Evolutionary conservation across 2,888 invertebrate species (phyloP), one percentile per base, ranked within the genome.

Genomic region (Caenorhabditis panamensis): DNA sequence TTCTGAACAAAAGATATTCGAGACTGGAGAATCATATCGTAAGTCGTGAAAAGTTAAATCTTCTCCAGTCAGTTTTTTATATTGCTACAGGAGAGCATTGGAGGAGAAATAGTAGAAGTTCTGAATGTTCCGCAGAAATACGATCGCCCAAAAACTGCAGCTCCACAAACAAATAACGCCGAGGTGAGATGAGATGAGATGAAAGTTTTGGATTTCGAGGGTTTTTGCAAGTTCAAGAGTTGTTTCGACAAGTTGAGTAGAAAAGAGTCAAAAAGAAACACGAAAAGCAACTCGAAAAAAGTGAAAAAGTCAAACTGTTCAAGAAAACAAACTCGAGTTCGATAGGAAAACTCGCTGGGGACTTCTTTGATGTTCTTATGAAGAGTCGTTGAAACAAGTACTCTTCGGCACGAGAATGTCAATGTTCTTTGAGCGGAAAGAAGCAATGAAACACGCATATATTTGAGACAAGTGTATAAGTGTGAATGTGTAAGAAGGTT

Each of bases 1-100:
- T 95, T 63, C 92, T 96, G 53, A 91, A 92, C 53, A 91, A 92
- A 66, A 91, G 92, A 76, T 92, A 93, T 79, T 92, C 92, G 24
- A 89, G 91, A 53, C 91, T 93, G 28, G 91, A 92, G 63, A 93
- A 93, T 82, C 93, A 93, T 58, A 93, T 94, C 91, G 93, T 93
- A 84, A 90, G 92, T 78, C 13, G 24, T 6, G 24, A n/a, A 11
- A 28, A 0, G 1, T 28, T 22, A 13, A 28, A 20, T 22, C 24
- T 24, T 1, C 11, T 44, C 20, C 41, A 18, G n/a, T n/a, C n/a
- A 24, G 16, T 51, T n/a, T 22, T 31, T 49, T 6, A 37, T 44
- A 6, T 31, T 47, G 47, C 47, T 84, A n/a, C 68, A 89, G 89
- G 82, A 84, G 75, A 82, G 75, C 51, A 86, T 88, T 77, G 89